A percentile compares a stretch with the other conserved stretches of the same genome.
phyloP scores from a whole-genome alignment of 2,797 vertebrate genomes.

The Onychomys torridus region DNA sequence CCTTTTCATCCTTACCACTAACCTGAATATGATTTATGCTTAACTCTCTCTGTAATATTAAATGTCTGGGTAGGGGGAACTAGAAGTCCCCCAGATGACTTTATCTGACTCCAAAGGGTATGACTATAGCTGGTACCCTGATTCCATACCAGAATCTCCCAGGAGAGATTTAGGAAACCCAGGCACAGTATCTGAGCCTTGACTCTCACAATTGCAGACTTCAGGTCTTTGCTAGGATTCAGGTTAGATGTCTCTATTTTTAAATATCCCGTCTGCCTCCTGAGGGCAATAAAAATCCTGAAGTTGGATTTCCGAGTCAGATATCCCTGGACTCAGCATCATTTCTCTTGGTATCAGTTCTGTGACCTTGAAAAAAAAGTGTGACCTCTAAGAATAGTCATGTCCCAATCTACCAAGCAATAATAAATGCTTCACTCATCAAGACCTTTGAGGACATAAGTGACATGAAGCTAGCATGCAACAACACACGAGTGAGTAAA shows the following conservation, averaged over 20 bases:
- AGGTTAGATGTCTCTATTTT: background rate
- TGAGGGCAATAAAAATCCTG: background rate
- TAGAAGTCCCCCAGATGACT: background rate
- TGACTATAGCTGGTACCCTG: fast-evolving
- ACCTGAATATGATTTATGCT: background rate
- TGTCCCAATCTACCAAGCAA: background rate
- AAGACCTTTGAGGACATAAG: background rate
- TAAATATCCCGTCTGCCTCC: background rate
- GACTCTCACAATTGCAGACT: background rate
- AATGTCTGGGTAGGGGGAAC: background rate
- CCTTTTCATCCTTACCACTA: conserved; percentile 29
- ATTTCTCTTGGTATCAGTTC: background rate
- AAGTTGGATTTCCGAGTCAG: background rate
- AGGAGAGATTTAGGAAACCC: background rate
- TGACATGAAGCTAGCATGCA: background rate
- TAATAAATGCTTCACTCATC: background rate
- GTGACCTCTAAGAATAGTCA: background rate
- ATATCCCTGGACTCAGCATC: background rate
- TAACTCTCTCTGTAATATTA: background rate
- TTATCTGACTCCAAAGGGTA: background rate
- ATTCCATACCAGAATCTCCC: background rate
- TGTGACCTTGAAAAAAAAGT: background rate
- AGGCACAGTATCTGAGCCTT: fast-evolving
- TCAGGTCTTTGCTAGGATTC: background rate
- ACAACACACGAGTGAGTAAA: background rate